Conservation (phyloP, 2,797 vertebrate genomes). For the Echiichthys vipera region DNA sequence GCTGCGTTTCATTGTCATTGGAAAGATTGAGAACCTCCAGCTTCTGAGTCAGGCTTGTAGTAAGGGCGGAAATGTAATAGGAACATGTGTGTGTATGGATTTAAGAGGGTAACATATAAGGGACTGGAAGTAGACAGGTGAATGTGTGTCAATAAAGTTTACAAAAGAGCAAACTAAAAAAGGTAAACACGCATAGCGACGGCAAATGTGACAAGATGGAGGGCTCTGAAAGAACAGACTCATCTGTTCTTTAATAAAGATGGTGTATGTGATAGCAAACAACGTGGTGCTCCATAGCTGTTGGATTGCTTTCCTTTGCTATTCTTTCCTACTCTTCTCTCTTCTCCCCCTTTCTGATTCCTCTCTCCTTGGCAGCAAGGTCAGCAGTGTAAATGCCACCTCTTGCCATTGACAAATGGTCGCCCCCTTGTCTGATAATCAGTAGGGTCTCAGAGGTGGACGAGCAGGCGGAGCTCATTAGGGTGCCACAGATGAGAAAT, state of each 20-base stretch:
- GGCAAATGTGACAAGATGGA: too few species aligned
- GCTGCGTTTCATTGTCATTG: too few species aligned
- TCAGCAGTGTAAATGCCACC: constrained; percentile 80
- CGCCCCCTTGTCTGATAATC: constrained; percentile 80
- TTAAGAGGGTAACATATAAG: too few species aligned
- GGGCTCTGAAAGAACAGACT: too few species aligned
- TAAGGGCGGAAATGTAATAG: too few species aligned
- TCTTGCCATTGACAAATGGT: constrained; percentile 83
- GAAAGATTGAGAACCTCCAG: too few species aligned
- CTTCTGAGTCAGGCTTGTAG: too few species aligned
- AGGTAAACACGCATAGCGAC: too few species aligned
- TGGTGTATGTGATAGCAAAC: background rate
- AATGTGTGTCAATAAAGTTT: too few species aligned
- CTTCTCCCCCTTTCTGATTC: constrained; percentile 53
- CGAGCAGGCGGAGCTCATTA: constrained; percentile 85
- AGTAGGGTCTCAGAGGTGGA: constrained; percentile 81
- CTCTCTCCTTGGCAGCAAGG: constrained; percentile 78
- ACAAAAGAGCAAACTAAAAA: too few species aligned
- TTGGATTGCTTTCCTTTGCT: constrained; percentile 46
- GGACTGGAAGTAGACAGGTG: too few species aligned
- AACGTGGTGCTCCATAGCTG: constrained; percentile 26
- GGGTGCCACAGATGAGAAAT: constrained; percentile 82
- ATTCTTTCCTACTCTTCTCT: constrained; percentile 25
- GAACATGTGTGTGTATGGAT: too few species aligned
- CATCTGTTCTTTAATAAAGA: background rate